A percentile compares a stretch with the other conserved stretches of the same genome.
Evolutionary conservation across 2,797 vertebrate species (phyloP).

Genomic region (Gobio occitaniae): DNA sequence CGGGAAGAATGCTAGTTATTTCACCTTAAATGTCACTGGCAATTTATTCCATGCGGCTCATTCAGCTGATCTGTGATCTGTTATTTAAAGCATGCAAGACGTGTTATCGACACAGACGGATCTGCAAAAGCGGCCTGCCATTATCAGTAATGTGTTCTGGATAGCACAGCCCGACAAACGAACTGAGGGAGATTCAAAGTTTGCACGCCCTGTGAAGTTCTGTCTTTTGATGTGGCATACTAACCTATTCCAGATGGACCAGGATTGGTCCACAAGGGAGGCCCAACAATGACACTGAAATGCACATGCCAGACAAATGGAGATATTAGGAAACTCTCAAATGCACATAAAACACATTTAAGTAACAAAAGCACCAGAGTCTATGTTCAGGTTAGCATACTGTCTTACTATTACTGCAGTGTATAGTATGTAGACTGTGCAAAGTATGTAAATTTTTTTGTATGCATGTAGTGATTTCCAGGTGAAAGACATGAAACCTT

Average conservation of each 20-base stretch:
- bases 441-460: neutral
- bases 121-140: conserved; percentile 66
- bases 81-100: conserved; percentile 63
- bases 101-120: conserved; percentile 62
- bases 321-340: conserved; percentile 2
- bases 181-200: conserved; percentile 60
- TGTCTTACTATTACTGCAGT: neutral
- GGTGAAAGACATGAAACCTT: neutral
- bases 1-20: conserved; percentile 55
- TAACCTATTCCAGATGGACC: conserved; percentile 75
- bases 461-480: neutral
- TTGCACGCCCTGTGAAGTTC: conserved; percentile 59
- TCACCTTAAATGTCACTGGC: conserved; percentile 61
- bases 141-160: conserved; percentile 63
- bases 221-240: conserved; percentile 70
- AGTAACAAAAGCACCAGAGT: neutral
- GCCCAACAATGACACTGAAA: conserved; percentile 58
- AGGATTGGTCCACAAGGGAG: conserved; percentile 52
- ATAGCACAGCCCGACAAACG: conserved; percentile 63
- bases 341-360: neutral
- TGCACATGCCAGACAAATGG: conserved; percentile 35
- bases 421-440: neutral
- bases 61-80: conserved; percentile 66
- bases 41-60: conserved; percentile 61
- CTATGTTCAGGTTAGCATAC: neutral